Base-by-base conservation (phyloP, 2,888 invertebrate species). In the Alloscopus bannaensis region DNA sequence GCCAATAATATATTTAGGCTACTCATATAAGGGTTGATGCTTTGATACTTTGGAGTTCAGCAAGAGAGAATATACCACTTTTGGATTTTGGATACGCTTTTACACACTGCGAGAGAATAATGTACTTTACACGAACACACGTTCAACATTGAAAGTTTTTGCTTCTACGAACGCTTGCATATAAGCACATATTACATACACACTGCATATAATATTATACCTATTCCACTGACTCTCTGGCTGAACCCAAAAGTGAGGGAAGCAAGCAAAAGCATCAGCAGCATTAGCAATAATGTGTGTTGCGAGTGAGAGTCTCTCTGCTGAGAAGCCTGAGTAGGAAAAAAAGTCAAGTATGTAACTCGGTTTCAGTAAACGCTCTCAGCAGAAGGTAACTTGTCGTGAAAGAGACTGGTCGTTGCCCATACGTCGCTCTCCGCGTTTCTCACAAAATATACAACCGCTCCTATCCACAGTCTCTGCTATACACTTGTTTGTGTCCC, bases 381-480 rank as follows among this genome's bases (percentile, higher is more conserved):
- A 76, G 75, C 75, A 76, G 75, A 76, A 76, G 66, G 75, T 76
- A 76, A 66, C 75, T 76, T 76, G 75, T 76, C 75, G 75, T 76
- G 75, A 76, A 59, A 76, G 75, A 76, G 75, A 60, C 60, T 76
- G 75, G 75, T 76, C 75, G 75, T 64, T 76, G 75, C 75, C 68
- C 75, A 76, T 29, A 59, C 42, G 57, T 68, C 59, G 68, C 75
- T 65, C 60, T 72, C 47, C 26, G 45, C 75, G 60, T 65, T 72
- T 73, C 47, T 47, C 62, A 45, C 57, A 22, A 42, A 29, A 24
- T 18, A 69, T 22, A 40, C 13, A 42, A 26, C n/a, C 47, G n/a
- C 47, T n/a, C 47, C 11, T 18, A 47, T n/a, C 6, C 8, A 13
- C 47, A 47, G n/a, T n/a, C n/a, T n/a, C n/a, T n/a, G n/a, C n/a